phyloP scores from a whole-genome alignment of 1,140 invertebrate species.

The Globodera rostochiensis region DNA sequence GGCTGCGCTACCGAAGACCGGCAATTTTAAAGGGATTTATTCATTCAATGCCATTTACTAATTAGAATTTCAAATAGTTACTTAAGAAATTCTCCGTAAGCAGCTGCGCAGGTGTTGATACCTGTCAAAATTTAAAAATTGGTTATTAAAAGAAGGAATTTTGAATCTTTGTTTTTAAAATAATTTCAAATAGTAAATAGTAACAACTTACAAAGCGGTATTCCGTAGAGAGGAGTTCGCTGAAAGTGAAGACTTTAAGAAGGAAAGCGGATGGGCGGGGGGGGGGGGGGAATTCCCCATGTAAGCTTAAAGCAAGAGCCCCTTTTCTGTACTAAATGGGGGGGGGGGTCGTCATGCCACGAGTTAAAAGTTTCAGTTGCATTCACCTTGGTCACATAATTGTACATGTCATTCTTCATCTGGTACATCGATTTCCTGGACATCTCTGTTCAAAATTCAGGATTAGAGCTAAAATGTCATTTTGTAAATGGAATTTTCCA shows the following conservation, averaged over 20 bases:
- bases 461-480: neutral
- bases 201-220: slow-evolving; percentile 81
- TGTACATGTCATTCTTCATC: slow-evolving; percentile 16
- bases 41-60: neutral
- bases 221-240: slow-evolving; percentile 82
- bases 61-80: slow-evolving; percentile 16
- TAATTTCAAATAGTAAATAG: neutral
- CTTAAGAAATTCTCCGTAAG: slow-evolving; percentile 98
- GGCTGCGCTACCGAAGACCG: slow-evolving; percentile 87
- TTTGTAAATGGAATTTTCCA: neutral
- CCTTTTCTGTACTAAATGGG: neutral
- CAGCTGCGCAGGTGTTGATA: slow-evolving; percentile 94
- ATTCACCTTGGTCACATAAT: slow-evolving; percentile 24
- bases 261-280: neutral
- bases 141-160: neutral
- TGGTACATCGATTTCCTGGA: slow-evolving; percentile 23
- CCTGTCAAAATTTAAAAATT: neutral
- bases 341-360: no score
- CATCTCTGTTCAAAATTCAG: neutral
- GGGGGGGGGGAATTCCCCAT: no score
- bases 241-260: slow-evolving; percentile 64
- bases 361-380: neutral
- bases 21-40: neutral
- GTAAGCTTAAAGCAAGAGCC: neutral
- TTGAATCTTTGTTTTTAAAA: neutral